Conservation (phyloP, 2,888 invertebrate species). For the Chouioia cunea region DNA sequence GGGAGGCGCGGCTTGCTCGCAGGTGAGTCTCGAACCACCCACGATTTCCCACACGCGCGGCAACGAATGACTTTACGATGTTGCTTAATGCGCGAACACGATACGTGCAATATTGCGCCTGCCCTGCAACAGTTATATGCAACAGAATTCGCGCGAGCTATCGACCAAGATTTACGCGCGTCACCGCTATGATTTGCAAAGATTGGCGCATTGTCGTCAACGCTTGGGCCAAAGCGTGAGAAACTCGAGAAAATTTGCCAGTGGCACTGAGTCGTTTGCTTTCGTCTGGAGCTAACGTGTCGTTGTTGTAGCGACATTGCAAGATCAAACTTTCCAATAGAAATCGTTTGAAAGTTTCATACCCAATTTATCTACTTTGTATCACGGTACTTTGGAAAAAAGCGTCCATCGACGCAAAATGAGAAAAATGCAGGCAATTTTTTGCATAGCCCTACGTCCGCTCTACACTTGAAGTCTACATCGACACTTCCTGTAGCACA, state of each 20-base stretch:
- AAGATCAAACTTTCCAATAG: slow-evolving; percentile 15
- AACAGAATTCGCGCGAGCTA: neutral
- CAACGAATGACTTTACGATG: slow-evolving; percentile 25
- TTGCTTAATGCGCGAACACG: slow-evolving; percentile 36
- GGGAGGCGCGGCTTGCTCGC: neutral
- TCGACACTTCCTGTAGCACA: neutral
- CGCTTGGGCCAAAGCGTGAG: neutral
- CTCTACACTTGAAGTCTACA: neutral
- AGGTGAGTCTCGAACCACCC: slow-evolving; percentile 28
- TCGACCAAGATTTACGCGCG: slow-evolving; percentile 33
- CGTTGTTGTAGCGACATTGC: neutral
- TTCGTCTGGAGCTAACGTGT: slow-evolving; percentile 13
- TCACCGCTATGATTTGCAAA: slow-evolving; percentile 30
- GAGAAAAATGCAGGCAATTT: neutral
- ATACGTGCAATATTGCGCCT: neutral
- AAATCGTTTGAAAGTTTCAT: no score
- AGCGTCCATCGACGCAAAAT: neutral
- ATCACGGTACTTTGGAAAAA: no score
- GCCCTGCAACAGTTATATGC: neutral
- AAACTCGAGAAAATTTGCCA: slow-evolving; percentile 15
- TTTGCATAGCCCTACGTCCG: neutral
- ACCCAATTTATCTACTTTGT: no score
- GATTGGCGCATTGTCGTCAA: slow-evolving; percentile 5
- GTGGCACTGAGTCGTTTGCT: neutral
- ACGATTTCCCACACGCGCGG: slow-evolving; percentile 20